Evolutionary conservation across 2,113 vertebrate genomes (phyloP).

Genomic region (Eclectus roratus): DNA sequence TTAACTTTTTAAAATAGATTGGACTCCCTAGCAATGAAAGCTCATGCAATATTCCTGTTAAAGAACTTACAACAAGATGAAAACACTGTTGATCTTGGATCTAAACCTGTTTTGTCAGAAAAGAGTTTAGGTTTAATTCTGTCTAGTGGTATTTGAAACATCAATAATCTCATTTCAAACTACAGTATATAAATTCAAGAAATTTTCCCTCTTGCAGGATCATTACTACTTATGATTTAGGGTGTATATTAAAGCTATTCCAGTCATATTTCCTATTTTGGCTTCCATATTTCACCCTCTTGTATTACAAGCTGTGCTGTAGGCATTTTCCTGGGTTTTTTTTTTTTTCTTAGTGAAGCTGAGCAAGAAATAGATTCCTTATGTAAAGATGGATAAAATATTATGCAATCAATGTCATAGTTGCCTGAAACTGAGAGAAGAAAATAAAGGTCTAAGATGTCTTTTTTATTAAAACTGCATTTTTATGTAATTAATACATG

Average conservation of each 20-base stretch:
- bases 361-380: not conserved
- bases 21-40: not conserved
- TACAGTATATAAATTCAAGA: not conserved
- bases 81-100: not conserved
- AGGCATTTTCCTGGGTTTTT: not conserved
- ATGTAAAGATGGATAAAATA: not conserved
- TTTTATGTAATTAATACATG: not conserved
- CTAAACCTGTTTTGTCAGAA: not conserved
- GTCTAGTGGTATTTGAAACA: not conserved
- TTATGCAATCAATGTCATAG: not conserved
- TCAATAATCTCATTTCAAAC: not conserved
- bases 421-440: not conserved
- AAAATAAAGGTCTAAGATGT: not conserved
- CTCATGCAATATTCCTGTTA: not conserved
- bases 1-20: not conserved
- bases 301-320: not conserved
- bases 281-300: not conserved
- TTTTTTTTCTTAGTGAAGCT: not conserved
- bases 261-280: not conserved
- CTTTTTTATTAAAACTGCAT: not conserved
- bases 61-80: not conserved
- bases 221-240: not conserved
- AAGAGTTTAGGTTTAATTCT: not conserved
- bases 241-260: not conserved
- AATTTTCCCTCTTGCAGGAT: not conserved